Evolutionary conservation across 2,888 invertebrate species (phyloP).

Genomic region (Idaea straminata): DNA sequence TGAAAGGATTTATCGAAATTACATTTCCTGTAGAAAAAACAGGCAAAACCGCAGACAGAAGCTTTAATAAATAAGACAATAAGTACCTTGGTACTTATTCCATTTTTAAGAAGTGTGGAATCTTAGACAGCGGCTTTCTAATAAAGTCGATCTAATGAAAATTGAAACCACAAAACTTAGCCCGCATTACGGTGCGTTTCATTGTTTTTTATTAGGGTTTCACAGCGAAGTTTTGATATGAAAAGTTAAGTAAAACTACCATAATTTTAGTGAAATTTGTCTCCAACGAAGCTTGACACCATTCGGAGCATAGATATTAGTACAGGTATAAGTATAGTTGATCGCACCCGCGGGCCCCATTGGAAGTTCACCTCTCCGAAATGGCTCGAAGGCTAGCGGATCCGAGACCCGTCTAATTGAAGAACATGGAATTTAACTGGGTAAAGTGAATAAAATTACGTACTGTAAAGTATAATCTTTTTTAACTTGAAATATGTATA

Average conservation of each 20-base stretch:
- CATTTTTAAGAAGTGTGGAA: not conserved
- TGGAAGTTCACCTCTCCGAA: slow-evolving; percentile 47
- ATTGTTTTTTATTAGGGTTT: slow-evolving; percentile 19
- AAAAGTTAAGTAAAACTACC: slow-evolving; percentile 46
- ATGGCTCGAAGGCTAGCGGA: slow-evolving; percentile 41
- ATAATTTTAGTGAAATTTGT: slow-evolving; percentile 50
- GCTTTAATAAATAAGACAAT: no score
- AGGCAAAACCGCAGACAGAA: no score
- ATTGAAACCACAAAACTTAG: not conserved
- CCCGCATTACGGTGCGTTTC: slow-evolving; percentile 6
- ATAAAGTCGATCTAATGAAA: not conserved
- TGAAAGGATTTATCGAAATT: no score
- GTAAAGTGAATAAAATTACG: not conserved
- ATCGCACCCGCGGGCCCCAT: slow-evolving; percentile 60
- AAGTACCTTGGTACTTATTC: no score
- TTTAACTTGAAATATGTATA: not conserved
- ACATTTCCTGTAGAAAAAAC: no score
- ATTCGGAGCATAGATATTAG: slow-evolving; percentile 50
- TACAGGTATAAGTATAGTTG: slow-evolving; percentile 59
- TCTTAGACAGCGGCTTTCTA: not conserved
- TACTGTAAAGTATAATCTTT: not conserved
- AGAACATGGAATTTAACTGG: slow-evolving; percentile 8
- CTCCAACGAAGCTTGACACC: slow-evolving; percentile 54
- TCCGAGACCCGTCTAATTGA: slow-evolving; percentile 18
- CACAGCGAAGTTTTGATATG: slow-evolving; percentile 24